Base-by-base conservation (phyloP, 2,113 vertebrate genomes). In the Rhinopomastus cyanomelas region DNA sequence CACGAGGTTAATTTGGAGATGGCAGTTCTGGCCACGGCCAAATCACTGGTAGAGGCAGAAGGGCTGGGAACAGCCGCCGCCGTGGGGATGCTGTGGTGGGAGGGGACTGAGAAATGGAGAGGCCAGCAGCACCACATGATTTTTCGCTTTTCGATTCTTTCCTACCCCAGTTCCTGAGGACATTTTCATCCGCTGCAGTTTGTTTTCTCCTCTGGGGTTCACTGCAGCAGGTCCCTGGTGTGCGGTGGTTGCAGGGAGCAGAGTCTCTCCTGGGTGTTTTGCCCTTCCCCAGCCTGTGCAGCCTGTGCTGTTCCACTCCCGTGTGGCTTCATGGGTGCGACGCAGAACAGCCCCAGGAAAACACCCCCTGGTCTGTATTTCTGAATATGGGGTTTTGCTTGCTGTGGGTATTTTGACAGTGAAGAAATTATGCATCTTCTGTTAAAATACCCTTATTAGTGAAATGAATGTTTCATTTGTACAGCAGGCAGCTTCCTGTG, bases 401-500 rank as follows among this genome's bases (percentile, higher is more conserved):
- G 5, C 16, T 25, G 32, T 66, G 89, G 55, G 39, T 81, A 16
- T 21, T 93, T 61, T 27, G 74, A 67, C 64, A 81, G 59, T 23
- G 51, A 69, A 77, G 60, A 56, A 59, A 42, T 36, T 30, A 16
- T 3, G 27, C 27, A 9, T 72, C 48, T 92, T 56, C 27, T 81
- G 83, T 88, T 59, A 52, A 83, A 90, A 66, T 37, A 60, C 9
- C 29, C 72, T 42, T 79, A 37, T 86, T 88, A 69, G 79, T 88
- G 75, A 88, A 83, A 71, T 81, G 44, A 37, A 34, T 86, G 57
- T 87, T 92, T 83, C 66, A 59, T 89, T 81, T 85, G 82, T 91
- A 27, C 56, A 52, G 51, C 4, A 5, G 87, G 32, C 76, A 75
- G 62, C 80, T 86, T 75, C 88, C 93, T 92, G 85, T 91, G 85